Evolutionary conservation across 2,888 invertebrate species (phyloP), one percentile per base, ranked within the genome.

Genomic region (Andrena trimmerana): DNA sequence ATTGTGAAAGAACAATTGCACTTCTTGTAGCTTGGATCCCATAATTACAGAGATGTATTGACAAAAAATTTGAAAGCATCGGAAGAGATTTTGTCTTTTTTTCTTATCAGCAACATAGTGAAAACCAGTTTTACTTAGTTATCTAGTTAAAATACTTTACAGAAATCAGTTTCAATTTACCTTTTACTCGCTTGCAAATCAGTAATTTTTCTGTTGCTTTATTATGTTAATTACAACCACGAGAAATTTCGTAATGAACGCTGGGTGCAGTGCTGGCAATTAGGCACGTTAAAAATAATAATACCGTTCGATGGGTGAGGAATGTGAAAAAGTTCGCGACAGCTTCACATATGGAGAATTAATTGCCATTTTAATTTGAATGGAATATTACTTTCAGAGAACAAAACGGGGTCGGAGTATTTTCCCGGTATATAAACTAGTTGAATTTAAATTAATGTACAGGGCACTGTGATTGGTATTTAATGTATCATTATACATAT

Each of bases 401-500:
- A 62, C 63, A 71, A 36, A 48, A 13, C 27, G 42, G 42, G 0
- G 5, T 42, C 13, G 7, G 31, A 48, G 31, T 60, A 70, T 52
- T 69, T n/a, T 42, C 20, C 48, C n/a, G 42, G 24, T n/a, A 29
- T 57, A 62, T 42, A 70, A 70, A 59, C 65, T 10, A 48, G 7
- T 57, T 20, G 48, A 29, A 10, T 68, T 63, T 16, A 48, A 75
- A 75, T 78, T 75, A 75, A 62, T 63, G 42, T 16, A 33, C 27
- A n/a, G 36, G 10, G 20, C 13, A 16, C 6, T 8, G 10, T 42
- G 59, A 57, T 52, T 63, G 42, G 68, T 59, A 65, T 78, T 81
- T 78, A 81, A 73, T 69, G 50, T 65, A 20, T 73, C 59, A 59
- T 81, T 60, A 24, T 54, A 54, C 7, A 69, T 13, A 81, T 65